Base-by-base conservation (phyloP, 2,797 vertebrate species). In the Euphonia xanthogaster region DNA sequence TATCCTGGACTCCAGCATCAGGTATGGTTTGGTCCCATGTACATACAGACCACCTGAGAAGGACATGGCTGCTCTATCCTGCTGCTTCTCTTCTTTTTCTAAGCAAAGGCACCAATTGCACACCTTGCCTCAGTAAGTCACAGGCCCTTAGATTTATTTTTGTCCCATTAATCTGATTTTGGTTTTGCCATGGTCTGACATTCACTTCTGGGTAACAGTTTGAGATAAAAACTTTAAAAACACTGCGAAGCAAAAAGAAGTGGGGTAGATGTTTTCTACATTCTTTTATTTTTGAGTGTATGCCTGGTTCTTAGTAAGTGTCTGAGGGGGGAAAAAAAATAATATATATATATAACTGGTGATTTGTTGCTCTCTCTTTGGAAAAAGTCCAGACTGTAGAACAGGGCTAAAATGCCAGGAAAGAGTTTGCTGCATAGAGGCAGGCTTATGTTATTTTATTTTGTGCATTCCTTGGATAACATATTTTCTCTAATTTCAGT, bases 241-340 rank as follows among this genome's bases (percentile, higher is more conserved):
- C 65, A 79, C 30, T 44, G 68, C 1, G 0, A 94, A 79, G 28
- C 35, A 93, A 80, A 93, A n/a, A 77, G 12, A 83, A 72, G 68
- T 47, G 65, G 65, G 65, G 87, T 91, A 89, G 65, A 77, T 94
- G 71, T 95, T 96, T 95, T 90, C 90, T 27, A 51, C 79, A 65
- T 94, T 86, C 54, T 86, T 94, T 92, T 77, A 67, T 88, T 96
- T 95, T 78, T 86, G 62, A 24, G 4, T 83, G 25, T 83, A 33
- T 45, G 82, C 58, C 87, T 93, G 50, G 57, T 72, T 96, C 73
- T 95, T 91, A 90, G 9, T 70, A 87, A 93, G 65, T 58, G 57
- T 70, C 61, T 67, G 72, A 12, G 66, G 12, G 37, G 10, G 0
- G 1, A 19, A 31, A 54, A 25, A 23, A 42, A 39, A 39, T 12